phyloP scores from a whole-genome alignment of 2,888 invertebrate species.

The Diarsia rubi region DNA sequence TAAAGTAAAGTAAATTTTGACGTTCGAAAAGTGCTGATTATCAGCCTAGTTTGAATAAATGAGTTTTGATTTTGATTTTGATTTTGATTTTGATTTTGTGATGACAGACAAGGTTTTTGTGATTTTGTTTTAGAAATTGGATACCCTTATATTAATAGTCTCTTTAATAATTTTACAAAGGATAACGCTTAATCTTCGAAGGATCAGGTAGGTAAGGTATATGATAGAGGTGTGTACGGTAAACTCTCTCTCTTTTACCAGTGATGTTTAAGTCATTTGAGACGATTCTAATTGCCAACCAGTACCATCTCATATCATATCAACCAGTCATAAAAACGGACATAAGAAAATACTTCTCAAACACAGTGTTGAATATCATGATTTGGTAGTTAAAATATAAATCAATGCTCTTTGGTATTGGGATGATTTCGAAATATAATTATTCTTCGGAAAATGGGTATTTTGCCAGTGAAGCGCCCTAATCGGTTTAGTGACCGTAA shows the following conservation, averaged over 20 bases:
- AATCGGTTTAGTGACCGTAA: conserved; percentile 10
- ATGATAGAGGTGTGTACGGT: background rate
- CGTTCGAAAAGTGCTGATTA: too few relatives aligned
- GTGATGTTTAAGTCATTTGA: background rate
- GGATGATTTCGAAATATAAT: background rate
- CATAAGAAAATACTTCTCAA: background rate
- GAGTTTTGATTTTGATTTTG: too few relatives aligned
- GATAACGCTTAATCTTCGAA: background rate
- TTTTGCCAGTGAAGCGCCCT: background rate
- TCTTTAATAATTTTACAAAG: background rate
- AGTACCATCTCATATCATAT: too few relatives aligned
- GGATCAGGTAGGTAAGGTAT: background rate
- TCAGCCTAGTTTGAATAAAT: too few relatives aligned
- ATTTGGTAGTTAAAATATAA: background rate
- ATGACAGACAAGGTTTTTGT: background rate
- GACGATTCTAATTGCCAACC: background rate
- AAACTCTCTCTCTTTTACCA: background rate
- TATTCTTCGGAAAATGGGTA: background rate
- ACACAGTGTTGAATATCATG: background rate
- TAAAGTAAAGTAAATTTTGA: too few relatives aligned
- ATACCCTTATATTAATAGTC: background rate
- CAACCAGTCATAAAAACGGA: background rate
- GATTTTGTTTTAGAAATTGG: background rate
- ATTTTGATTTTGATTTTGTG: too few relatives aligned
- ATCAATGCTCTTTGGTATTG: background rate